Evolutionary conservation across 2,113 vertebrate genomes (phyloP).

Genomic region (Malurus elegans): DNA sequence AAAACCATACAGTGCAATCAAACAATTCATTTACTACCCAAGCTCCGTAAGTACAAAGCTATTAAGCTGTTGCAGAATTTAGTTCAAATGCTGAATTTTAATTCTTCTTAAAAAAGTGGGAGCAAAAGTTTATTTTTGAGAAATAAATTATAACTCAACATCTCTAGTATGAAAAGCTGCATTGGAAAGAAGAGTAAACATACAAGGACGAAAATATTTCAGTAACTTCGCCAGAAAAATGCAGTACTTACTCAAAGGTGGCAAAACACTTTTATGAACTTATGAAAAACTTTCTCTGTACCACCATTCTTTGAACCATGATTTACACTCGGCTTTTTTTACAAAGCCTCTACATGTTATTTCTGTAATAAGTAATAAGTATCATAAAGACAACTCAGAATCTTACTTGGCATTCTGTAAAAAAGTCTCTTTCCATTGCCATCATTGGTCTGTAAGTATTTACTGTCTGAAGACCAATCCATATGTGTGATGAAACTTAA

Average conservation of each 20-base stretch:
- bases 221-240: neutral
- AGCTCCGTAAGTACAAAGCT: neutral
- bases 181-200: neutral
- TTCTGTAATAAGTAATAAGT: neutral
- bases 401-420: slow-evolving; percentile 95
- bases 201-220: neutral
- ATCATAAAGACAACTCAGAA: neutral
- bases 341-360: neutral
- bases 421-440: slow-evolving; percentile 90
- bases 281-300: neutral
- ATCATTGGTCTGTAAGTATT: slow-evolving; percentile 94
- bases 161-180: neutral
- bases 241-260: neutral
- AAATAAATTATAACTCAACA: neutral
- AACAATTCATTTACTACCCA: neutral
- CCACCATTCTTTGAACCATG: neutral
- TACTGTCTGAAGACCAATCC: slow-evolving; percentile 97
- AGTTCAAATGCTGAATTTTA: neutral
- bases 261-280: neutral
- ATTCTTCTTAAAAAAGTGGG: neutral
- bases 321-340: neutral
- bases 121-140: neutral
- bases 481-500: slow-evolving; percentile 95
- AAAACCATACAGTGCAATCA: neutral
- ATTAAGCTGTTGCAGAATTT: neutral